These are phyloP conservation scores for Haemorhous mexicanus DNA, from an alignment of 2,113 vertebrate species.

Conservation along the genomic window DNA sequence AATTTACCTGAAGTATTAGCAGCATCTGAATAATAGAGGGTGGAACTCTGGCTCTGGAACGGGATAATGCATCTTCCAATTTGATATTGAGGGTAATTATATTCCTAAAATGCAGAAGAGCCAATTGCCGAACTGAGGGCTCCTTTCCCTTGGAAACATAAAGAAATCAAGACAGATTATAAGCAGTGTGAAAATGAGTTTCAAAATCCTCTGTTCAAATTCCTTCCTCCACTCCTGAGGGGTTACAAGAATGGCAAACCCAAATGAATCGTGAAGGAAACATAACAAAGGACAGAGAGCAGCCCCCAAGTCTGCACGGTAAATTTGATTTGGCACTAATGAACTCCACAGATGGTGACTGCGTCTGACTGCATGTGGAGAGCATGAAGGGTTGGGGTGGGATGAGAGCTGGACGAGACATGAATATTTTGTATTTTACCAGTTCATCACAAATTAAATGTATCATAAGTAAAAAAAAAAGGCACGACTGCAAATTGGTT, in stretches of 20 bases:
- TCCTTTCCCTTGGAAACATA: conserved; percentile 78
- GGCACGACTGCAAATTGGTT: neutral
- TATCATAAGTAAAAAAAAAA: neutral
- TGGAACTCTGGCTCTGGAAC: conserved; percentile 85
- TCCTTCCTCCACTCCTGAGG: neutral
- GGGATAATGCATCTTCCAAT: conserved; percentile 87
- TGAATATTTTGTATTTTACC: neutral
- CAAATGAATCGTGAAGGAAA: neutral
- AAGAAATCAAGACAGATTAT: neutral
- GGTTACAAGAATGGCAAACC: neutral
- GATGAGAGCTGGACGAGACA: neutral
- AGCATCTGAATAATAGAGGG: conserved; percentile 94
- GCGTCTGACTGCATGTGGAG: neutral
- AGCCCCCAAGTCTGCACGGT: neutral
- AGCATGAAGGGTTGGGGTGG: neutral
- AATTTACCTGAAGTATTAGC: conserved; percentile 88
- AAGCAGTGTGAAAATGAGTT: neutral
- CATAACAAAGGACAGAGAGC: neutral
- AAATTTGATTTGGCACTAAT: neutral
- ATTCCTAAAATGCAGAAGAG: conserved; percentile 91
- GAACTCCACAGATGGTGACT: neutral
- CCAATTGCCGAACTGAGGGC: conserved; percentile 86
- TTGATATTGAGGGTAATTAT: conserved; percentile 92
- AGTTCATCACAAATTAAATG: neutral
- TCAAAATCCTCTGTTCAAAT: neutral